Evolutionary conservation across 2,113 vertebrate species (phyloP).

Genomic region (Pelodiscus sinensis): DNA sequence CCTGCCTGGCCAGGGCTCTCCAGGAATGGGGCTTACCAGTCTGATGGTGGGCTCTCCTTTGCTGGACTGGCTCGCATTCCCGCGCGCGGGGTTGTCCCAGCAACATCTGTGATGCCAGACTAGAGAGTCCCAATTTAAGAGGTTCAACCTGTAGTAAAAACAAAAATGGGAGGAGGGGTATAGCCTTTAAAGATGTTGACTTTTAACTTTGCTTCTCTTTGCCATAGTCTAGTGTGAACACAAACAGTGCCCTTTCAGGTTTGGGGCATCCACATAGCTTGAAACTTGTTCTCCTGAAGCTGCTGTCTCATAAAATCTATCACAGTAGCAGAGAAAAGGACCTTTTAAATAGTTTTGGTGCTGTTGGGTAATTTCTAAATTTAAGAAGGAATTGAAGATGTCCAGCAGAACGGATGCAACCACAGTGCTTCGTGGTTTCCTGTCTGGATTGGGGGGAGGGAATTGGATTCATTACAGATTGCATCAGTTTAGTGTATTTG

Average conservation of each 20-base stretch:
- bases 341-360: neutral
- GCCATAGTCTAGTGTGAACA: neutral
- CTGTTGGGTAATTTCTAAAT: conserved; percentile 9
- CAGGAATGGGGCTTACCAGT: too few species aligned
- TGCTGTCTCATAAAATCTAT: neutral
- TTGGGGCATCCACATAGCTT: neutral
- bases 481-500: neutral
- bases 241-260: neutral
- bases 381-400: conserved; percentile 3
- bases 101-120: too few species aligned
- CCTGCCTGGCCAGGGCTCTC: too few species aligned
- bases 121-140: too few species aligned
- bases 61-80: too few species aligned
- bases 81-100: too few species aligned
- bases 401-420: conserved; percentile 2
- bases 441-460: neutral
- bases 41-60: too few species aligned
- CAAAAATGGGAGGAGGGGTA: too few species aligned
- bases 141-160: too few species aligned
- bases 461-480: neutral
- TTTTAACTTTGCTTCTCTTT: neutral
- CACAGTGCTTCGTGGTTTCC: conserved; percentile 42
- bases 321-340: neutral
- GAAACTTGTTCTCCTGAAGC: neutral
- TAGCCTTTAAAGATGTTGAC: accelerated